A percentile compares a stretch with the other conserved stretches of the same genome.
Evolutionary conservation across 2,888 invertebrate species (phyloP).

Genomic region (Blomia tropicalis): DNA sequence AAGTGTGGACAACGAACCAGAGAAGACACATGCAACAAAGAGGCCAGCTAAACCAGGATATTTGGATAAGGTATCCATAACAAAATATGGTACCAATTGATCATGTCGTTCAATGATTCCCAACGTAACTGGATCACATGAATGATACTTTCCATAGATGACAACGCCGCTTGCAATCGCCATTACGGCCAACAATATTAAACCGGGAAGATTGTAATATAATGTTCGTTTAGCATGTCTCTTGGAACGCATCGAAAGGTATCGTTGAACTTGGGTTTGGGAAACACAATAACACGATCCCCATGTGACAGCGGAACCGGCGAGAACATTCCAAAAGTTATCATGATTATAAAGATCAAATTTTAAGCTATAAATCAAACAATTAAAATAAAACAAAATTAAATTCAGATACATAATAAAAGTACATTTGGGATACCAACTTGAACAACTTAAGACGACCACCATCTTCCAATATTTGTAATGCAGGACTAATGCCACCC

Average conservation of each 20-base stretch:
- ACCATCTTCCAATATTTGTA: slow-evolving; percentile 51
- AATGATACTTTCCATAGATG: slow-evolving; percentile 85
- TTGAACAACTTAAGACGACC: slow-evolving; percentile 40
- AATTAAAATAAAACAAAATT: not conserved
- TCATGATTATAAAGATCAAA: slow-evolving; percentile 22
- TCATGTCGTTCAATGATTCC: slow-evolving; percentile 21
- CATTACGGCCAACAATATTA: slow-evolving; percentile 13
- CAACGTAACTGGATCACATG: slow-evolving; percentile 57
- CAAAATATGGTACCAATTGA: slow-evolving; percentile 52
- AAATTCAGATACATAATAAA: not conserved
- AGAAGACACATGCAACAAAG: slow-evolving; percentile 77
- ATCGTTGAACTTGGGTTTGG: slow-evolving; percentile 71
- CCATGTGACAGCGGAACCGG: slow-evolving; percentile 52
- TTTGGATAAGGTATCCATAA: slow-evolving; percentile 58
- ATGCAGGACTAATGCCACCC: slow-evolving; percentile 38
- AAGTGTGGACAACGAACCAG: slow-evolving; percentile 54
- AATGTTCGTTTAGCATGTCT: slow-evolving; percentile 43
- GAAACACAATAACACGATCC: slow-evolving; percentile 73
- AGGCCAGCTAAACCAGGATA: slow-evolving; percentile 73
- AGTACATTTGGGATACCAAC: slow-evolving; percentile 14
- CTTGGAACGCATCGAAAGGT: slow-evolving; percentile 59
- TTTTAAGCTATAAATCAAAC: slow-evolving; percentile 11
- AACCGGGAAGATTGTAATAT: slow-evolving; percentile 24
- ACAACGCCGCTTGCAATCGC: slow-evolving; percentile 43
- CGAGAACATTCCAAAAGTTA: slow-evolving; percentile 20